Base-by-base conservation (phyloP, 2,797 vertebrate species). In the Sebastes baramenuke region DNA sequence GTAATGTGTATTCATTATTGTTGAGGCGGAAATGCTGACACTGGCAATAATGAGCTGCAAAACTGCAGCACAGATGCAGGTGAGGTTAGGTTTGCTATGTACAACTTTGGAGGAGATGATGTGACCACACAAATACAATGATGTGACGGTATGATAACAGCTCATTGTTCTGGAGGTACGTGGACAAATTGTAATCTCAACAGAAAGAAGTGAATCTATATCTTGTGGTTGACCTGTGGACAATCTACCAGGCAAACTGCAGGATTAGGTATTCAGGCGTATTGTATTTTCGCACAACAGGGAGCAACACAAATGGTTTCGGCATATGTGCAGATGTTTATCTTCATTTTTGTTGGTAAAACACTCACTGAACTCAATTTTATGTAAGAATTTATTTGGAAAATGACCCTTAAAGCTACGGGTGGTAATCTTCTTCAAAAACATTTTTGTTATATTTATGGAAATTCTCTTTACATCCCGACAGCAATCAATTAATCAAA, bases 21-120 rank as follows among this genome's bases (percentile, higher is more conserved):
- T 46, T 30, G 16, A 62, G 38, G 29, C 3, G 82, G 58, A 70
- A 62, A 52, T 71, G 64, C 30, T 77, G 55, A 81, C 67, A 20
- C 12, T 13, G 64, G 16, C 20, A 52, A n/a, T 66, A 59, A 34
- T 5, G 2, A 70, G 29, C 25, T 1, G 72, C 67, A 62, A 42
- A 59, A 8, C 18, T 36, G 11, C 34, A 69, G 11, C 16, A 38
- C 20, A 18, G 55, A 65, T 60, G 72, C 60, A 67, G 22, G 3
- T 66, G 9, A 60, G 30, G 7, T 24, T 49, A 67, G 8, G 24
- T 76, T 55, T 66, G 36, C 18, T 49, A 10, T 29, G 46, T 13
- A 24, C 7, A 1, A 9, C 18, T 42, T 25, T 67, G 42, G 16
- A 73, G 32, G 34, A 72, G 58, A 54, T 64, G 18, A 75, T 59